Evolutionary conservation across 2,797 vertebrate genomes (phyloP).

Genomic region (Dendrocincla tyrannina): DNA sequence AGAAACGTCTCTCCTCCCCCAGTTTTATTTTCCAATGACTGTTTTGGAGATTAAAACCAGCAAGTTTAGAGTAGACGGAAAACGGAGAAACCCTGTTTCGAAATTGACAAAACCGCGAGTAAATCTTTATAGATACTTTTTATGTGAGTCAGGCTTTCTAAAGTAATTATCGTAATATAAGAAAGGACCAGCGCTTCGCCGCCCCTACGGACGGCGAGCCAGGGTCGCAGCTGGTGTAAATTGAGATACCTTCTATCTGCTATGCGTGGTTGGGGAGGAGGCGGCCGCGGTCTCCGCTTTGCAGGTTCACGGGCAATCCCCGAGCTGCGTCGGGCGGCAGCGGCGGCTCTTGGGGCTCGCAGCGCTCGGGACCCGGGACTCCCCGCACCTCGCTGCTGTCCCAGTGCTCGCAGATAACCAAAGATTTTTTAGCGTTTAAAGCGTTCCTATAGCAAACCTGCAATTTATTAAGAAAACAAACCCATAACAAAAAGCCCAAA

Average conservation of each 20-base stretch:
- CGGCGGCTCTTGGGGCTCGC: neutral
- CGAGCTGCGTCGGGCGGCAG: neutral
- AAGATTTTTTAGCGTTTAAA: neutral
- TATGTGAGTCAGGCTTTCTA: slow-evolving; percentile 53
- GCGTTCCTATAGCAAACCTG: neutral
- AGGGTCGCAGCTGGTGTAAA: neutral
- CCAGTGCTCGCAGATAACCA: neutral
- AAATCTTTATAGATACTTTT: slow-evolving; percentile 64
- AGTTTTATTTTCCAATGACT: slow-evolving; percentile 31
- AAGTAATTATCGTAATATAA: slow-evolving; percentile 53
- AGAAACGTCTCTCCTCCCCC: slow-evolving; percentile 54
- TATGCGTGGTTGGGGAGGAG: neutral
- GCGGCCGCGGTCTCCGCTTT: neutral
- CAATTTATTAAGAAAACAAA: neutral
- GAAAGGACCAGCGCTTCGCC: slow-evolving; percentile 32
- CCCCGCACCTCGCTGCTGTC: neutral
- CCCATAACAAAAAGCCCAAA: neutral
- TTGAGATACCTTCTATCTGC: neutral
- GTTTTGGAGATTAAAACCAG: slow-evolving; percentile 59
- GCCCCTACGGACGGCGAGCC: neutral
- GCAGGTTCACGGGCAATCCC: neutral
- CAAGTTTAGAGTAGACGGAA: slow-evolving; percentile 33
- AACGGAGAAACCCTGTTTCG: slow-evolving; percentile 42
- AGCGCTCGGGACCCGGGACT: neutral
- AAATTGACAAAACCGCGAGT: slow-evolving; percentile 58